A percentile compares a stretch with the other conserved stretches of the same genome.
These are phyloP conservation scores for Hipposideros armiger DNA, from an alignment of 2,113 vertebrate genomes.

Conservation along the genomic window DNA sequence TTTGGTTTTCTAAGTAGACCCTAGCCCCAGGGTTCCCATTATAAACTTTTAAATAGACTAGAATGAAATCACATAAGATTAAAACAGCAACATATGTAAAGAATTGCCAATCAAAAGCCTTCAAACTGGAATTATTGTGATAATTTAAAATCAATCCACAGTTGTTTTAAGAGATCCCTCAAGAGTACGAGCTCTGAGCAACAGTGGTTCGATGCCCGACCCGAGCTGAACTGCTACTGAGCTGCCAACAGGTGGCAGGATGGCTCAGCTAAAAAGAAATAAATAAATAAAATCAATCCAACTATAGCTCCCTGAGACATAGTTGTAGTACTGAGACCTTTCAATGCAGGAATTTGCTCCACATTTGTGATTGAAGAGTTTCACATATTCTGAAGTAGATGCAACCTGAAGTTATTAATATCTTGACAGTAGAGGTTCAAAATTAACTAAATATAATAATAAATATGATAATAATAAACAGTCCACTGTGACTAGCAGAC, in stretches of 20 bases:
- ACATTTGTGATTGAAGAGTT: slow-evolving; percentile 14
- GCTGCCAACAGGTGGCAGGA: too few species aligned
- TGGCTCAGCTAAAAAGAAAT: too few species aligned
- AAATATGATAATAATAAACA: too few species aligned
- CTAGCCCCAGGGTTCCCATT: slow-evolving; percentile 50
- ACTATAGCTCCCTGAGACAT: slow-evolving; percentile 4
- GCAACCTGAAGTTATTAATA: slow-evolving; percentile 44
- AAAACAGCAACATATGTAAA: slow-evolving; percentile 41
- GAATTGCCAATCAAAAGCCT: slow-evolving; percentile 52
- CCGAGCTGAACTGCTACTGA: too few species aligned
- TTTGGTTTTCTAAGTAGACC: slow-evolving; percentile 61
- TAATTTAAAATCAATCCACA: slow-evolving; percentile 63
- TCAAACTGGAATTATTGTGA: slow-evolving; percentile 40
- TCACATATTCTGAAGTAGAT: slow-evolving; percentile 7
- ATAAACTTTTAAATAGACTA: slow-evolving; percentile 63
- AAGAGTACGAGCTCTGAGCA: too few species aligned
- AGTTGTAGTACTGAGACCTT: background rate
- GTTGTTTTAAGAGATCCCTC: too few species aligned
- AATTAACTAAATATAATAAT: slow-evolving; percentile 39
- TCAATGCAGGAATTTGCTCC: slow-evolving; percentile 29
- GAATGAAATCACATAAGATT: slow-evolving; percentile 59
- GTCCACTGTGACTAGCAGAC: background rate
- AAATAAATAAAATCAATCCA: slow-evolving; percentile 40
- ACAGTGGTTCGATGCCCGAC: too few species aligned
- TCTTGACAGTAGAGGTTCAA: slow-evolving; percentile 33